These are phyloP conservation scores for Erythrocercus mccallii DNA, from an alignment of 2,113 vertebrate species.

Conservation along the genomic window DNA sequence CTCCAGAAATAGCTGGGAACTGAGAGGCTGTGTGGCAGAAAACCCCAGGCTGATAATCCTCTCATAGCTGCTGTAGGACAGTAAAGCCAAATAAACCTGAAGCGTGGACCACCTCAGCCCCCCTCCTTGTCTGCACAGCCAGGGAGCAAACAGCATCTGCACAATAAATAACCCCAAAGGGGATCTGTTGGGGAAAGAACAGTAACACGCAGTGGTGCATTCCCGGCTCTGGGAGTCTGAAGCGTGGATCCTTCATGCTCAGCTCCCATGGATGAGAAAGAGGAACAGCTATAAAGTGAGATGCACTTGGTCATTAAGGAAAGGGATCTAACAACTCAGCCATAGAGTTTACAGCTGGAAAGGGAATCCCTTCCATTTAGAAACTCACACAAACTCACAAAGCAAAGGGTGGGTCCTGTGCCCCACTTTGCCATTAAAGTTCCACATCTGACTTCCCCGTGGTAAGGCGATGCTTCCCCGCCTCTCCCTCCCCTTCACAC, in stretches of 20 bases:
- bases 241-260: accelerated
- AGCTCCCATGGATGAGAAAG: accelerated
- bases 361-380: neutral
- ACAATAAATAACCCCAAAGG: neutral
- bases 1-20: neutral
- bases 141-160: neutral
- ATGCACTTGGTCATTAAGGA: neutral
- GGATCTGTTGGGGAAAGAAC: neutral
- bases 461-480: neutral
- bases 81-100: neutral
- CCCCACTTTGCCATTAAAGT: neutral
- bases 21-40: neutral
- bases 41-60: neutral
- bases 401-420: neutral
- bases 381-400: neutral
- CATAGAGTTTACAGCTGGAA: neutral
- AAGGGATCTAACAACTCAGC: neutral
- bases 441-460: neutral
- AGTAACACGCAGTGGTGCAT: accelerated
- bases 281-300: neutral
- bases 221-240: neutral
- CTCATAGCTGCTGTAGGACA: neutral
- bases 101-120: neutral
- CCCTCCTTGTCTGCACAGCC: neutral
- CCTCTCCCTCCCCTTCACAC: neutral